Conservation (phyloP, 2,888 invertebrate genomes). For the Halictus quadricinctus region DNA sequence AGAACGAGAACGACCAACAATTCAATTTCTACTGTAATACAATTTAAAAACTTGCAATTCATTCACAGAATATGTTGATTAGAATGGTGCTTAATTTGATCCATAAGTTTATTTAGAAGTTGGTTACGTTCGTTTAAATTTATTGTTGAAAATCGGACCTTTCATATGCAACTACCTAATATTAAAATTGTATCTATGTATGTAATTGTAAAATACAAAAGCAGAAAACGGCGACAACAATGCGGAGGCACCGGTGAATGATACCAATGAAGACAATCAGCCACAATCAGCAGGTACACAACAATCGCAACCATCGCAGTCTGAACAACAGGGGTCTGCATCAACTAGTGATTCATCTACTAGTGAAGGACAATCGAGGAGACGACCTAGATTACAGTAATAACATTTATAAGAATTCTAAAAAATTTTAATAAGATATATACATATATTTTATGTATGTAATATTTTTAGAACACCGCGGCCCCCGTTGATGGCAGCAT, state of each 20-base stretch:
- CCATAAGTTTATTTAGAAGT: neutral
- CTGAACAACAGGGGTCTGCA: slow-evolving; percentile 52
- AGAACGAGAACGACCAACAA: too few relatives aligned
- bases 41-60: neutral
- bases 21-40: too few relatives aligned
- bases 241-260: slow-evolving; percentile 46
- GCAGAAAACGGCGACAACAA: slow-evolving; percentile 54
- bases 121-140: neutral
- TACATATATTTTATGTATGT: neutral
- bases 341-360: slow-evolving; percentile 40
- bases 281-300: slow-evolving; percentile 60
- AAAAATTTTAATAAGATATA: neutral
- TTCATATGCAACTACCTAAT: neutral
- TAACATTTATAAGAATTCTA: neutral
- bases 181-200: neutral
- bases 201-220: neutral
- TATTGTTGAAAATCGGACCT: neutral
- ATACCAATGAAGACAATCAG: slow-evolving; percentile 61
- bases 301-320: slow-evolving; percentile 51
- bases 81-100: neutral
- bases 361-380: slow-evolving; percentile 45
- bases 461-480: slow-evolving; percentile 77
- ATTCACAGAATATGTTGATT: neutral
- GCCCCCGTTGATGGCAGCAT: slow-evolving; percentile 84
- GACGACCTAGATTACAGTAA: slow-evolving; percentile 52